Conservation (phyloP, 2,113 vertebrate genomes). For the Puffinus mauretanicus region DNA sequence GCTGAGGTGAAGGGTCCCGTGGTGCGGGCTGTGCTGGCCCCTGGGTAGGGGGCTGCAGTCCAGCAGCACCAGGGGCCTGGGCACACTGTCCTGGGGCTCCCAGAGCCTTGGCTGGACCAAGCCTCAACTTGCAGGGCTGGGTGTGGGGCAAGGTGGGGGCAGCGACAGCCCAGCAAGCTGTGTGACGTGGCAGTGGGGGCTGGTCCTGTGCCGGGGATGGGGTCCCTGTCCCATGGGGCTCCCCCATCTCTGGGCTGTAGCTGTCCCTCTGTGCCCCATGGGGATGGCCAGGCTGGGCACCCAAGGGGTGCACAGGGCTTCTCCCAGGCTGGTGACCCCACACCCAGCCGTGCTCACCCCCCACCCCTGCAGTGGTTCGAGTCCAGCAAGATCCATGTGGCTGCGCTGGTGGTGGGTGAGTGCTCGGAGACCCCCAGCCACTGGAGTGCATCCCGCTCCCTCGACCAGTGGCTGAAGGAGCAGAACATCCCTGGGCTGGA, state of each 20-base stretch:
- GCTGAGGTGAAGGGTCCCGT: fast-evolving
- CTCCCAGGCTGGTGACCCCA: neutral
- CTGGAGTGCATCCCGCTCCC: constrained; percentile 83
- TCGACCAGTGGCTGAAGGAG: constrained; percentile 90
- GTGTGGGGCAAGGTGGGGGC: neutral
- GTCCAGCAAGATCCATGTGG: constrained; percentile 86
- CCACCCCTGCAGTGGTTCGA: constrained; percentile 87
- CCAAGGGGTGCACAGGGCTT: fast-evolving
- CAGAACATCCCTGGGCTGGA: constrained; percentile 87
- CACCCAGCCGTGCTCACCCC: fast-evolving
- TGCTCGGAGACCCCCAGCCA: constrained; percentile 87
- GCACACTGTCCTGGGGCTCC: neutral
- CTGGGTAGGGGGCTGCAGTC: neutral
- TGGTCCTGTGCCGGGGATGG: neutral
- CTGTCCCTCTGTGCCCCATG: fast-evolving
- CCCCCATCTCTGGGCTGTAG: neutral
- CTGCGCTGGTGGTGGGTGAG: constrained; percentile 90
- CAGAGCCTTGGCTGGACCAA: neutral
- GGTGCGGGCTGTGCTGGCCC: fast-evolving
- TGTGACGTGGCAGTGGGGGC: neutral
- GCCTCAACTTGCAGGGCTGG: neutral
- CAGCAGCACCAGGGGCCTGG: neutral
- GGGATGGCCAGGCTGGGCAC: fast-evolving
- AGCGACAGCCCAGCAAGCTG: fast-evolving
- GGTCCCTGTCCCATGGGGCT: neutral